Conservation (phyloP, 2,113 vertebrate genomes). For the Nicator chloris region DNA sequence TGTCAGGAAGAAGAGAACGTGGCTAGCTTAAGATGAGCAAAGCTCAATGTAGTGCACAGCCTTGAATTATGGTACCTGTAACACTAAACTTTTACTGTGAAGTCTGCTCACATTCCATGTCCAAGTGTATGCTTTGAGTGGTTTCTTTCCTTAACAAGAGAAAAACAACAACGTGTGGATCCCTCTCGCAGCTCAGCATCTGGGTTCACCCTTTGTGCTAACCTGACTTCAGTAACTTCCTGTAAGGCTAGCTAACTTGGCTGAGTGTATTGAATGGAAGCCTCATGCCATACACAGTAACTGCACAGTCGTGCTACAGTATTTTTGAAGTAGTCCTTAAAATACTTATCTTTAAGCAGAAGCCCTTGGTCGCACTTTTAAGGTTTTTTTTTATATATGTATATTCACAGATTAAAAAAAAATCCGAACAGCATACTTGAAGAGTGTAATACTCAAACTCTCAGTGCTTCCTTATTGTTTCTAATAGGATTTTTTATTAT, state of each 20-base stretch:
- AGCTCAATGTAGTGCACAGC: slow-evolving; percentile 48
- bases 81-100: slow-evolving; percentile 75
- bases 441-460: slow-evolving; percentile 93
- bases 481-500: slow-evolving; percentile 90
- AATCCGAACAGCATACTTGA: slow-evolving; percentile 91
- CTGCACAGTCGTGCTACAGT: slow-evolving; percentile 63
- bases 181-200: slow-evolving; percentile 33
- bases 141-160: slow-evolving; percentile 52
- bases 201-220: neutral
- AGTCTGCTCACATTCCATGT: slow-evolving; percentile 77
- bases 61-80: slow-evolving; percentile 45
- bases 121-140: slow-evolving; percentile 60
- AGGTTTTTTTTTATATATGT: slow-evolving; percentile 72
- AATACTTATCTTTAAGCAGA: slow-evolving; percentile 69
- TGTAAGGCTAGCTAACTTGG: slow-evolving; percentile 46
- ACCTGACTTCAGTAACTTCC: neutral
- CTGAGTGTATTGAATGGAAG: slow-evolving; percentile 46
- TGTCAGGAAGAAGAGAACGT: slow-evolving; percentile 45
- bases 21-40: slow-evolving; percentile 26
- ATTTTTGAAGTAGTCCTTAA: slow-evolving; percentile 71
- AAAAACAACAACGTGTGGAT: slow-evolving; percentile 19
- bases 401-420: slow-evolving; percentile 75
- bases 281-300: slow-evolving; percentile 46
- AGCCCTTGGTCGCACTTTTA: slow-evolving; percentile 78
- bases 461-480: slow-evolving; percentile 97